Conservation (phyloP, 2,888 invertebrate genomes). For the Muscina levida region DNA sequence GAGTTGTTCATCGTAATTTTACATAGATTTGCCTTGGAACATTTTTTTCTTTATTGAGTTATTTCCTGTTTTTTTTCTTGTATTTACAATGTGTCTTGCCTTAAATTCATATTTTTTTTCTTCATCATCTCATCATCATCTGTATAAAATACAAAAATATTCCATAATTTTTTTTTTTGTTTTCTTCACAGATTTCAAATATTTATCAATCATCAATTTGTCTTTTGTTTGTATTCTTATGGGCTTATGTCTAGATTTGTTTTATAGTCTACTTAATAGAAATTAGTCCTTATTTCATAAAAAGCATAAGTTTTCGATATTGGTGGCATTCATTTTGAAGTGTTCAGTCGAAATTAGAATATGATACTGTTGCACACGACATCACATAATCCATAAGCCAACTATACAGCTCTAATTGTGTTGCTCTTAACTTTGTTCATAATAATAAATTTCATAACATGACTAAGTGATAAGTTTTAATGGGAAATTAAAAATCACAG, state of each 20-base stretch:
- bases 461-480: no score
- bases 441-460: no score
- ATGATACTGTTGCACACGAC: neutral
- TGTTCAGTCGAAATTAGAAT: constrained; percentile 27
- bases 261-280: constrained; percentile 28
- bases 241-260: constrained; percentile 5
- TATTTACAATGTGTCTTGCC: neutral
- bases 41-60: neutral
- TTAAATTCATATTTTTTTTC: neutral
- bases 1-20: no score
- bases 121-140: constrained; percentile 16
- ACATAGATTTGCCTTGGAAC: no score
- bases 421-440: no score
- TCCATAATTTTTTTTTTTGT: constrained; percentile 35
- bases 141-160: constrained; percentile 33
- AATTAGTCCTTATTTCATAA: constrained; percentile 48
- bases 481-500: no score
- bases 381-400: no score
- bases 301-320: constrained; percentile 58
- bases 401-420: no score
- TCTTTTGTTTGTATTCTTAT: constrained; percentile 35
- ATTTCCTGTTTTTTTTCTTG: constrained; percentile 22
- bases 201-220: constrained; percentile 32
- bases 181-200: constrained; percentile 41
- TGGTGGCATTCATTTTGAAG: constrained; percentile 61